phyloP scores from a whole-genome alignment of 2,797 vertebrate species.

The Semaprochilodus insignis region DNA sequence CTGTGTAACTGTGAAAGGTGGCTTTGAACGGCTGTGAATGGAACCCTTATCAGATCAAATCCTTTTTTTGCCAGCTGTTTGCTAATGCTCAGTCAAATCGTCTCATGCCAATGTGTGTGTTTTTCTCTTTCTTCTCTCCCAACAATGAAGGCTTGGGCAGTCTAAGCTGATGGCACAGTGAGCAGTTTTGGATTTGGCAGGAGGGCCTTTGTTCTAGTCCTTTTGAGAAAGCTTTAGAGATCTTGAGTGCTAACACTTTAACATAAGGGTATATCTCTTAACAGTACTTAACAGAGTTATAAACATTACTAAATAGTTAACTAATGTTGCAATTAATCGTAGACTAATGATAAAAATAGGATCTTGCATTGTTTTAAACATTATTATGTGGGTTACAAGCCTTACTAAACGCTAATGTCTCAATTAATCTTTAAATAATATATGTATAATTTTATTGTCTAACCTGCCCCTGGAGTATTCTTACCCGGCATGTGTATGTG shows the following conservation, averaged over 20 bases:
- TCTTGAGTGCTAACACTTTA: neutral
- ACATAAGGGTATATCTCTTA: too few species aligned
- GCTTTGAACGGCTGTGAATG: neutral
- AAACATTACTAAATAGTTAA: too few species aligned
- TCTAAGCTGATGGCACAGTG: neutral
- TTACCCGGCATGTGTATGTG: too few species aligned
- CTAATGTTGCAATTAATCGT: too few species aligned
- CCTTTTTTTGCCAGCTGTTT: neutral
- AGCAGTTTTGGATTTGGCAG: neutral
- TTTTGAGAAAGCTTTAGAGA: neutral
- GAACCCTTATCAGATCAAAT: conserved; percentile 3
- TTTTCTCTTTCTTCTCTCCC: neutral
- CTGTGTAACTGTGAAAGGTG: neutral
- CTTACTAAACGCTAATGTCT: too few species aligned
- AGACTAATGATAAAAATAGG: too few species aligned
- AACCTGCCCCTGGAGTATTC: too few species aligned
- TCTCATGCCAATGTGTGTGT: neutral
- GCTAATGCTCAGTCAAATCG: neutral
- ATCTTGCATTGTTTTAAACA: too few species aligned
- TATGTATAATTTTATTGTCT: too few species aligned
- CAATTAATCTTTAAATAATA: too few species aligned
- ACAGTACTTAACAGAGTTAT: too few species aligned
- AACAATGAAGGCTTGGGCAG: neutral
- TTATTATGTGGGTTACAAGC: too few species aligned
- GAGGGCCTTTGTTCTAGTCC: neutral